A percentile compares a stretch with the other conserved stretches of the same genome.
Evolutionary conservation across 2,888 invertebrate species (phyloP).

Genomic region (Acrocera orbiculus): DNA sequence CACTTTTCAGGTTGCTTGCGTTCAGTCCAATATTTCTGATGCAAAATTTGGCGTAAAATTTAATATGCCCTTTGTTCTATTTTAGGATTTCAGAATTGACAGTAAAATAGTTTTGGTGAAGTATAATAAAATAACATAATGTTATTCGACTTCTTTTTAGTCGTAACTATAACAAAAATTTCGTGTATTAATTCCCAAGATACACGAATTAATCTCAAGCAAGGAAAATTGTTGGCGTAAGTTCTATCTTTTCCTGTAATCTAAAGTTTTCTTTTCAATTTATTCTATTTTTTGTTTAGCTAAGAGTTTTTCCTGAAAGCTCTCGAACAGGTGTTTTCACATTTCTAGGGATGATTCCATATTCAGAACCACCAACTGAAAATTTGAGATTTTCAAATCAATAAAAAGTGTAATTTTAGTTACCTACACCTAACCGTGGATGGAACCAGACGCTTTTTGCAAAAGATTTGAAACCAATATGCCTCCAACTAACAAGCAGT

Average conservation of each 20-base stretch:
- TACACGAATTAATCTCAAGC: conserved; percentile 36
- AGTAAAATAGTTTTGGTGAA: too few relatives aligned
- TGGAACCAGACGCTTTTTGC: conserved; percentile 49
- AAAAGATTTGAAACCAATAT: conserved; percentile 48
- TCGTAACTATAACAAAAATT: not conserved
- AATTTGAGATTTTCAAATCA: conserved; percentile 47
- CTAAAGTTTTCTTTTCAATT: conserved; percentile 3
- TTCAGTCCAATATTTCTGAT: too few relatives aligned
- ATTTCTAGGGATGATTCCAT: conserved; percentile 64
- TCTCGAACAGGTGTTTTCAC: conserved; percentile 44
- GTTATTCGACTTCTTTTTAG: too few relatives aligned
- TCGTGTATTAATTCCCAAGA: conserved; percentile 24
- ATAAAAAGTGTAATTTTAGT: conserved; percentile 29
- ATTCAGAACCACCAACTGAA: conserved; percentile 60
- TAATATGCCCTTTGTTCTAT: too few relatives aligned
- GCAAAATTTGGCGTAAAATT: conserved; percentile 18
- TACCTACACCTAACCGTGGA: conserved; percentile 50
- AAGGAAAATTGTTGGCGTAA: conserved; percentile 43
- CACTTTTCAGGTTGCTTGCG: too few relatives aligned
- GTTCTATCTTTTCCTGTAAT: conserved; percentile 16
- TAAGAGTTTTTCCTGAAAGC: conserved; percentile 46
- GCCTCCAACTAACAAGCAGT: conserved; percentile 39
- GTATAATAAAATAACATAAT: too few relatives aligned
- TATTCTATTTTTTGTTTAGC: conserved; percentile 30
- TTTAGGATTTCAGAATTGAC: too few relatives aligned